phyloP scores from a whole-genome alignment of 2,797 vertebrate genomes.

The Mastacembelus armatus region DNA sequence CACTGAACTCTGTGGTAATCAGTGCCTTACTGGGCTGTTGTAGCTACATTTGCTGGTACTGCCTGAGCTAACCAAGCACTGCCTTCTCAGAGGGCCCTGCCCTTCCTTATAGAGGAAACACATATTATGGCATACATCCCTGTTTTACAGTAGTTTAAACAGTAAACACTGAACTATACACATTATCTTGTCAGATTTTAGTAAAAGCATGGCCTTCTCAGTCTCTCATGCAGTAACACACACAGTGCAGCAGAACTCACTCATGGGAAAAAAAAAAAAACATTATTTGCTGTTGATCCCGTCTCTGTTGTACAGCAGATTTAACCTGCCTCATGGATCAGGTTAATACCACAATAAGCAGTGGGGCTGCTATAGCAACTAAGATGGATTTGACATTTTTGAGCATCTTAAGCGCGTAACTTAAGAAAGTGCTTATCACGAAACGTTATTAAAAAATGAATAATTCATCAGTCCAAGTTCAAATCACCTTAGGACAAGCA shows the following conservation, averaged over 20 bases:
- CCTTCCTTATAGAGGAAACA: constrained; percentile 77
- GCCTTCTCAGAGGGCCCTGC: constrained; percentile 33
- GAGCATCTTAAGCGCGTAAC: constrained; percentile 34
- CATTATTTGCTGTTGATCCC: constrained; percentile 53
- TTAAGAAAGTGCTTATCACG: constrained; percentile 20
- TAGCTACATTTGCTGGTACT: constrained; percentile 33
- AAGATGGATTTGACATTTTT: constrained; percentile 68
- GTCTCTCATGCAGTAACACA: constrained; percentile 17
- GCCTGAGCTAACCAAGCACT: constrained; percentile 25
- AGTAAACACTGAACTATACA: constrained; percentile 24
- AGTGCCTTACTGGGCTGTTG: constrained; percentile 26
- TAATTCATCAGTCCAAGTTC: background rate
- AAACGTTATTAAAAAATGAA: background rate
- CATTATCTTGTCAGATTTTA: constrained; percentile 25
- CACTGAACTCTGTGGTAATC: background rate
- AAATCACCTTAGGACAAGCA: background rate
- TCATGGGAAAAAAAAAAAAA: constrained; percentile 22
- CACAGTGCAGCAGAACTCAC: constrained; percentile 16
- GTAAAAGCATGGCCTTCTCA: background rate
- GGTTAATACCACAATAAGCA: constrained; percentile 48
- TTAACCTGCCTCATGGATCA: constrained; percentile 48
- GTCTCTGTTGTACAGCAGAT: constrained; percentile 40
- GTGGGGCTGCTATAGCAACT: constrained; percentile 60
- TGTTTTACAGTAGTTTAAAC: constrained; percentile 47
- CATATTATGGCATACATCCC: constrained; percentile 53